These are phyloP conservation scores for Osmerus eperlanus DNA, from an alignment of 2,113 vertebrate genomes.

Conservation along the genomic window DNA sequence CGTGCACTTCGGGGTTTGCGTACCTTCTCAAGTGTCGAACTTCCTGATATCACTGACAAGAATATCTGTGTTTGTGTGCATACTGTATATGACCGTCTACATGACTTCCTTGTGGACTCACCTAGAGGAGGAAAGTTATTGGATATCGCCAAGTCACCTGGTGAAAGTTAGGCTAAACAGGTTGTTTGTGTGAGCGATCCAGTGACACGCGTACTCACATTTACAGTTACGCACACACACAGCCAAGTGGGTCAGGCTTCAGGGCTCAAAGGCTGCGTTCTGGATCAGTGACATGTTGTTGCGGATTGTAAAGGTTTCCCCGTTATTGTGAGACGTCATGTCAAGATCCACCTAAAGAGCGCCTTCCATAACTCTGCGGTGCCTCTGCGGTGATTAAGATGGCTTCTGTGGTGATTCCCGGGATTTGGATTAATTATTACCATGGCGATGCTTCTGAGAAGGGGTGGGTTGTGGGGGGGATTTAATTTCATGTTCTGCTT, in stretches of 20 bases:
- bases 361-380: slow-evolving; percentile 29
- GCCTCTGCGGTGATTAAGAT: slow-evolving; percentile 23
- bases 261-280: neutral
- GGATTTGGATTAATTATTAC: slow-evolving; percentile 31
- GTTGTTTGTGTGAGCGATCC: neutral
- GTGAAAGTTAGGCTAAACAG: neutral
- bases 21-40: too few relatives aligned
- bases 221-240: neutral
- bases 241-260: neutral
- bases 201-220: neutral
- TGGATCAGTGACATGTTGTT: neutral
- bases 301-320: neutral
- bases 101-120: neutral
- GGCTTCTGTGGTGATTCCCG: slow-evolving; percentile 34
- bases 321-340: slow-evolving; percentile 10
- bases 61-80: too few relatives aligned
- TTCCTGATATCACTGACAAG: too few relatives aligned
- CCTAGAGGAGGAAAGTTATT: neutral
- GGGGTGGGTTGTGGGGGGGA: slow-evolving; percentile 28
- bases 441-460: slow-evolving; percentile 21
- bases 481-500: slow-evolving; percentile 46
- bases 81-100: neutral
- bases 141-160: neutral
- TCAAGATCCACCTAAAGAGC: slow-evolving; percentile 25
- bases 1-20: too few relatives aligned